A percentile compares a stretch with the other conserved stretches of the same genome.
Evolutionary conservation across 2,797 vertebrate genomes (phyloP).

Genomic region (Argentina silus): DNA sequence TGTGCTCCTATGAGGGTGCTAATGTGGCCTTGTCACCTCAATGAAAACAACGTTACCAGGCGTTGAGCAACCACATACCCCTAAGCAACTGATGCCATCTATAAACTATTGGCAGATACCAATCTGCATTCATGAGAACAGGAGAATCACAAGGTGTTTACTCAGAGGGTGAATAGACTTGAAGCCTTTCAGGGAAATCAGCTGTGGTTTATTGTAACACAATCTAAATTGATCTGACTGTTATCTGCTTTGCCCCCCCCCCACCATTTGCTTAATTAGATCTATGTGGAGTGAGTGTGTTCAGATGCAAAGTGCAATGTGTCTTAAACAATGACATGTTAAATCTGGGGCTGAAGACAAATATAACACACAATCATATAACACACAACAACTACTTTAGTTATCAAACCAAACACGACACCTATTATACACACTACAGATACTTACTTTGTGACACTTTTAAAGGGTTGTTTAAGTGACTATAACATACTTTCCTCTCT

Average conservation of each 20-base stretch:
- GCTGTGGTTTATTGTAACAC: conserved; percentile 12
- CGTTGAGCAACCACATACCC: conserved; percentile 1
- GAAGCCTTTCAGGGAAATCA: conserved; percentile 17
- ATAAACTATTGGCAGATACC: conserved; percentile 12
- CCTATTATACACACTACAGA: too few relatives aligned
- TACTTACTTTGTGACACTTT: too few relatives aligned
- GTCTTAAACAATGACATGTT: too few relatives aligned
- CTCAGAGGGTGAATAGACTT: conserved; percentile 18
- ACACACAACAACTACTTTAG: too few relatives aligned
- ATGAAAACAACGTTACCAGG: conserved; percentile 12
- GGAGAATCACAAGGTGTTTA: conserved; percentile 14
- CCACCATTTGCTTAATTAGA: too few relatives aligned
- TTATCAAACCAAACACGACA: too few relatives aligned
- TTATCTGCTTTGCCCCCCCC: not conserved
- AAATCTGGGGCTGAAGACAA: too few relatives aligned
- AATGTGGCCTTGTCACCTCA: conserved; percentile 16
- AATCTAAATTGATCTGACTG: conserved; percentile 7
- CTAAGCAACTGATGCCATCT: not conserved
- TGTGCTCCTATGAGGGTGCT: conserved; percentile 6
- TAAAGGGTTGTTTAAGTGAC: too few relatives aligned
- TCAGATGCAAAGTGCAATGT: too few relatives aligned
- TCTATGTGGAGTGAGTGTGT: too few relatives aligned
- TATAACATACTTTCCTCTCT: too few relatives aligned
- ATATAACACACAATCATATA: too few relatives aligned
- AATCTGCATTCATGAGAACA: conserved; percentile 13